phyloP scores from a whole-genome alignment of 2,797 vertebrate genomes.

The Pygocentrus nattereri region DNA sequence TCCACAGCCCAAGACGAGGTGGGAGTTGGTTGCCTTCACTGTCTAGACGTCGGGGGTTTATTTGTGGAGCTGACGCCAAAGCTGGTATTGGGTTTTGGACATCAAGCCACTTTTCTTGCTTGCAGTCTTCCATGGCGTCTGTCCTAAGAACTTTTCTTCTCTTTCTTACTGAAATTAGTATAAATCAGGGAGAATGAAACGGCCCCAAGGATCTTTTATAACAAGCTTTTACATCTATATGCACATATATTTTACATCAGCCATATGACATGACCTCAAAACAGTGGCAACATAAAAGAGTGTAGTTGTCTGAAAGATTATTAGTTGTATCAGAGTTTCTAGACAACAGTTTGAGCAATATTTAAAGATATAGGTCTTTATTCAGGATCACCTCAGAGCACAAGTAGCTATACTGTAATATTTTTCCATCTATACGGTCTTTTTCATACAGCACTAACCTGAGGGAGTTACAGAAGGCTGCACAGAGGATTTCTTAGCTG shows the following conservation, averaged over 20 bases:
- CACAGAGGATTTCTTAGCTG: not conserved
- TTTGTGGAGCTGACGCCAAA: constrained; percentile 30
- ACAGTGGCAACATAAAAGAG: too few relatives aligned
- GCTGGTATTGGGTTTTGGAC: constrained; percentile 44
- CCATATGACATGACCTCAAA: not conserved
- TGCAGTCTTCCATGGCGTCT: constrained; percentile 59
- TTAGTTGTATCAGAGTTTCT: too few relatives aligned
- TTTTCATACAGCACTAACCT: constrained; percentile 25
- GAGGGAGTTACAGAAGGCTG: not conserved
- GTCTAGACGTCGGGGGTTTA: constrained; percentile 24
- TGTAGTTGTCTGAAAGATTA: too few relatives aligned
- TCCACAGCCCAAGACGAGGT: constrained; percentile 34
- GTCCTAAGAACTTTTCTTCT: constrained; percentile 46
- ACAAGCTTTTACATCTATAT: not conserved
- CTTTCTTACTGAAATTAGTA: constrained; percentile 59
- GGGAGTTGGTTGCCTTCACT: constrained; percentile 40
- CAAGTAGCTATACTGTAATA: too few relatives aligned
- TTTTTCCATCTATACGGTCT: too few relatives aligned
- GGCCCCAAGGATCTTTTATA: not conserved
- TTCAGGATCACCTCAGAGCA: too few relatives aligned
- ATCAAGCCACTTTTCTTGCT: constrained; percentile 58
- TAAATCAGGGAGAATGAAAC: not conserved
- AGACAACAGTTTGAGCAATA: too few relatives aligned
- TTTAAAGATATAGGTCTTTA: too few relatives aligned
- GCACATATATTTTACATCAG: too few relatives aligned